Percentiles rank a stretch among this genome's conserved stretches.
Conservation (phyloP, 2,888 invertebrate species). For the Aspidiotus destructor region DNA sequence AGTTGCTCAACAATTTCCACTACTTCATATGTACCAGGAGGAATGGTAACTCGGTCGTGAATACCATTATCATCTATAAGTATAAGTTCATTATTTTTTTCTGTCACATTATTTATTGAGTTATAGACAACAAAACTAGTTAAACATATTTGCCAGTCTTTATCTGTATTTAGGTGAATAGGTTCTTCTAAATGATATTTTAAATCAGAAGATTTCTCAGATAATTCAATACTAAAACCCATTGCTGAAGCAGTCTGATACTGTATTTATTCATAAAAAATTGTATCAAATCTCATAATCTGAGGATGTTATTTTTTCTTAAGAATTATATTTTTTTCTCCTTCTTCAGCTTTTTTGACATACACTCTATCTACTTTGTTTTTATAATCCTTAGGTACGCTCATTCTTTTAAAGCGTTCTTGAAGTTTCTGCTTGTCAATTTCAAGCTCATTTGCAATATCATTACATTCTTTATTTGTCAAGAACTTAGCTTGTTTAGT, state of each 20-base stretch:
- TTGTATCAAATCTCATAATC: not conserved
- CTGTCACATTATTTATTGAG: constrained; percentile 5
- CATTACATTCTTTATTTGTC: constrained; percentile 9
- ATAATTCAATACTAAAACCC: constrained; percentile 10
- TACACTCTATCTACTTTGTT: constrained; percentile 5
- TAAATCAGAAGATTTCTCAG: constrained; percentile 5
- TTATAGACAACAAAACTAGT: constrained; percentile 8
- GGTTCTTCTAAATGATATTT: constrained; percentile 5
- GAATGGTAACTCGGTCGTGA: constrained; percentile 17
- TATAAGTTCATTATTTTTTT: constrained; percentile 8
- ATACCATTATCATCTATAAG: constrained; percentile 8
- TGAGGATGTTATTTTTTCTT: not conserved
- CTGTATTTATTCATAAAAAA: constrained; percentile 5
- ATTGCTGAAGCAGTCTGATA: no score
- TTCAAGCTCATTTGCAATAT: constrained; percentile 14
- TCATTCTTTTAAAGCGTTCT: not conserved
- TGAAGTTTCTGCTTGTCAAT: constrained; percentile 2
- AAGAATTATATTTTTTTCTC: not conserved
- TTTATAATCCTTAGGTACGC: constrained; percentile 6
- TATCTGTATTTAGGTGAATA: constrained; percentile 3
- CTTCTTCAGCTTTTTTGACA: constrained; percentile 10
- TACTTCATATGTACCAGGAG: constrained; percentile 26
- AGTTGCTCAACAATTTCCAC: constrained; percentile 18
- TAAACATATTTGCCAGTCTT: constrained; percentile 14
- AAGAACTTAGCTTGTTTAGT: constrained; percentile 5